Base-by-base conservation (phyloP, 2,888 invertebrate species). In the Heliconius charithonia region DNA sequence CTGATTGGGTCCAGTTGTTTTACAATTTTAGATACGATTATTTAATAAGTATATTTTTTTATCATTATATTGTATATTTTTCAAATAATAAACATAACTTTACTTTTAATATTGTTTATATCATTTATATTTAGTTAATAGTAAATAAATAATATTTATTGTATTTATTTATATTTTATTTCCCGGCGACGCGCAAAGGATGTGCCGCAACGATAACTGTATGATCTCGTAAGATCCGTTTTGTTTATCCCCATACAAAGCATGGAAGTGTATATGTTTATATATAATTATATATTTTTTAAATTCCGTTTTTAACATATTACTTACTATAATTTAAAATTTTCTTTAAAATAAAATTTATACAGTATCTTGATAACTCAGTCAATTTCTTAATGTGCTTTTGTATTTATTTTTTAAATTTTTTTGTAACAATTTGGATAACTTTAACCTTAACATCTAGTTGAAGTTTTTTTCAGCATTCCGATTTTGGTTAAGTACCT, bases 161-260 rank as follows among this genome's bases (percentile, higher is more conserved):
- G 27, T 75, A 73, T 79, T 41, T 70, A 79, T 76, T 78, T 71
- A 65, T 75, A 85, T 89, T 91, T 81, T 88, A 88, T 88, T 80
- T 84, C 84, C 83, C 80, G 84, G 81, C 78, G 82, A 81, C 85
- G 84, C 87, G 86, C 81, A 84, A 84, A 94, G 95, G 91, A 93
- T 91, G 89, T 91, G 91, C 89, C 88, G 89, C 89, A 91, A 89
- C 90, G 90, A 90, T 83, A 90, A 87, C 91, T 95, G 95, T 91
- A 86, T 89, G 62, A 84, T 91, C 81, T 89, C 93, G 95, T 95
- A 95, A 95, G 95, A 87, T 83, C 71, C n/a, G n/a, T 83, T 85
- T 86, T 75, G 80, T 81, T 86, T 88, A 85, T 85, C 88, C 90
- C 84, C 65, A 56, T 80, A 82, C 75, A 27, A 27, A 37, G 74